Evolutionary conservation across 2,888 invertebrate species (phyloP), one percentile per base, ranked within the genome.

Genomic region (Drosophila kokeensis): DNA sequence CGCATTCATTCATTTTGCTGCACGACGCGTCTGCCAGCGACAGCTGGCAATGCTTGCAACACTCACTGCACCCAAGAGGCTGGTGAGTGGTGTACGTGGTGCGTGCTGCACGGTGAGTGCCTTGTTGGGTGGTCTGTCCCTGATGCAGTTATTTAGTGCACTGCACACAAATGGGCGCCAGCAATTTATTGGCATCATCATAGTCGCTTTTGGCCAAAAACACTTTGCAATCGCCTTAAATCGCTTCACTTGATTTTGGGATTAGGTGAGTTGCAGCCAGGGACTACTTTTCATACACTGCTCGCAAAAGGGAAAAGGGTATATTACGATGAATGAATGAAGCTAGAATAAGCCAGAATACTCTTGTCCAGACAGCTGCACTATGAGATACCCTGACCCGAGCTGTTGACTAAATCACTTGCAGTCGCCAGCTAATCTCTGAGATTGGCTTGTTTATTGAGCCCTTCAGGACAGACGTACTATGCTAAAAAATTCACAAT

Each of bases 1-100:
- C 58, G 63, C 81, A 65, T 81, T 82, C 68, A 73, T 69, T 69
- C 78, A 68, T 62, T 76, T 52, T 53, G 68, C 42, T 58, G 81
- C 81, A 57, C 57, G 38, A 13, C 49, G 61, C 45, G 27, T 48
- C 69, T 69, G 73, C 58, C 69, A 61, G 49, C 66, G 60, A 71
- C 76, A 76, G 78, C 73, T 76, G 49, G 42, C 68, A 32, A n/a
- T 34, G 54, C n/a, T 61, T 69, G 64, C 60, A 69, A 50, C 76
- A 55, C 30, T 52, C 32, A 48, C 34, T 52, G 48, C 36, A 48
- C 7, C 50, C n/a, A 42, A 34, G 18, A n/a, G 57, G 30, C 34
- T 18, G 36, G 48, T 18, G 59, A 18, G 1, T 27, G 29, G 45
- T 45, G 45, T 45, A 24, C 13, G 45, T 48, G 52, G 30, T 27